Evolutionary conservation across 2,888 invertebrate species (phyloP), one percentile per base, ranked within the genome.

Genomic region (Neoascia interrupta): DNA sequence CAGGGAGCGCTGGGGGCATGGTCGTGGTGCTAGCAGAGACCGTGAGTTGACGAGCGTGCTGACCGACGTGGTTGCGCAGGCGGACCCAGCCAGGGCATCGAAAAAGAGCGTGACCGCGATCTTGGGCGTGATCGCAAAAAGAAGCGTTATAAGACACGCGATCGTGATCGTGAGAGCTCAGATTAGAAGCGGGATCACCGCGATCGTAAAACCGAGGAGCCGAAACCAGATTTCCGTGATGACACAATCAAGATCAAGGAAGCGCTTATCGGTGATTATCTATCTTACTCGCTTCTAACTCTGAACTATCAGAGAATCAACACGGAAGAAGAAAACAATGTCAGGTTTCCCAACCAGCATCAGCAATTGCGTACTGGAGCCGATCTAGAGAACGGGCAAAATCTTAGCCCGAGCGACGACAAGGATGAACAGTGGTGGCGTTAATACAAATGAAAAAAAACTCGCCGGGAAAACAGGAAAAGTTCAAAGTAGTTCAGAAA

Each of bases 241-340:
- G 92, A 92, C 68, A 92, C 93, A 85, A 92, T 96, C 83, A 93
- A 95, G 86, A 93, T 96, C 85, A 96, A 96, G 87, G 93, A 95
- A 88, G 96, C 96, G 87, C 96, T 95, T 0, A 89, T 92, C 81
- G 95, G 95, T 85, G 94, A 94, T 89, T 94, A 94, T 88, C 94
- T 94, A 1, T 93, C 94, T 82, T 95, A 94, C 88, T 88, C 88
- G 47, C 88, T 91, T 70, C 90, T 91, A 49, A 90, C 91, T 61
- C 88, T 92, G 73, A 90, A 91, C 16, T 91, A 92, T 60, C 91
- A 85, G 18, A 84, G 85, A 21, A 85, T 87, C 41, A 87, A 87
- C 92, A 94, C 94, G 84, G 93, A 92, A 85, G 87, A 87, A n/a
- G 90, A 86, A 56, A 92, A 94, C 54, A 92, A 95, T 84, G 92